Conservation (phyloP, 1,140 invertebrate species). For the Sinonovacula constricta region DNA sequence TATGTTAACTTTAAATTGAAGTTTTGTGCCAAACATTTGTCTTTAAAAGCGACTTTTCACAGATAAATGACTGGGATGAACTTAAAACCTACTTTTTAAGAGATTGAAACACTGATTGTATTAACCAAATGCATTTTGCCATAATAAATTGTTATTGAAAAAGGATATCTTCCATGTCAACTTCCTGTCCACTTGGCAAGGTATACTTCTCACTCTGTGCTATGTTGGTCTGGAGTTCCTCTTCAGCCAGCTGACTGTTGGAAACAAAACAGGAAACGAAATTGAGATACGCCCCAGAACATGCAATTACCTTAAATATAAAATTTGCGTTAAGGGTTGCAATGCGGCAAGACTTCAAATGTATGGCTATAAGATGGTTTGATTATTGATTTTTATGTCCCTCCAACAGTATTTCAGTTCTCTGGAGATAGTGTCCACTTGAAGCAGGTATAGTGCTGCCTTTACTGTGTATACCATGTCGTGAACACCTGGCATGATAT, state of each 20-base stretch:
- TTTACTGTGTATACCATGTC: too few relatives aligned
- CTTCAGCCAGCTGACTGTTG: slow-evolving; percentile 85
- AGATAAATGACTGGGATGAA: too few relatives aligned
- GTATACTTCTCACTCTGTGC: slow-evolving; percentile 74
- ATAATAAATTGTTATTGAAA: too few relatives aligned
- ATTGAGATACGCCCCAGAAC: not conserved
- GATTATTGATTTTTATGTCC: not conserved
- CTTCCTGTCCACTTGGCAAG: slow-evolving; percentile 78
- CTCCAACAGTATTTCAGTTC: not conserved
- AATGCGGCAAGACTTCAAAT: not conserved
- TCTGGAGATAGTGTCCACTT: not conserved
- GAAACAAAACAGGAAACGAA: slow-evolving; percentile 57
- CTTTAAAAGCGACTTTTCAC: too few relatives aligned
- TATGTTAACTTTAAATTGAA: too few relatives aligned
- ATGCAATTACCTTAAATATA: not conserved
- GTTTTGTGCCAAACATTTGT: too few relatives aligned
- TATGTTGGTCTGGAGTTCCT: slow-evolving; percentile 79
- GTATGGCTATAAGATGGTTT: not conserved
- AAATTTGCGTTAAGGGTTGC: not conserved
- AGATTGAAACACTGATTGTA: too few relatives aligned
- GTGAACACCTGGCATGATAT: too few relatives aligned
- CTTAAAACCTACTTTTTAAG: too few relatives aligned
- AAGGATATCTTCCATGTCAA: slow-evolving; percentile 82
- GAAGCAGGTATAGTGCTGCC: too few relatives aligned
- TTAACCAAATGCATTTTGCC: too few relatives aligned